phyloP scores from a whole-genome alignment of 2,888 invertebrate species.

The Ryuthela nishihirai region DNA sequence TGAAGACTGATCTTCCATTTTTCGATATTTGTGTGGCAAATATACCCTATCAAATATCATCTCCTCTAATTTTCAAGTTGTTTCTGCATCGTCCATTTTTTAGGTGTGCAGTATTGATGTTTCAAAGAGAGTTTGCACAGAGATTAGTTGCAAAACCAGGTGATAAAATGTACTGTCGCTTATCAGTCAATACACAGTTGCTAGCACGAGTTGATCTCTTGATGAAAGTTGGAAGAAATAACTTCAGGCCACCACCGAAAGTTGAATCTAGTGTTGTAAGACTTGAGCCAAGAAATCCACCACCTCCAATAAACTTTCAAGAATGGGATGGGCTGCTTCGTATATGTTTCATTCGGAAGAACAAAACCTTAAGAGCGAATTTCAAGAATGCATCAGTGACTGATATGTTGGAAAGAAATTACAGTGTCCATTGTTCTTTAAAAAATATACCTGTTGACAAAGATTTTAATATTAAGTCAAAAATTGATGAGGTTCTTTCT shows the following conservation, averaged over 20 bases:
- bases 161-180: slow-evolving; percentile 91
- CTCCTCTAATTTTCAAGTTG: slow-evolving; percentile 92
- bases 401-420: slow-evolving; percentile 85
- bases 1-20: slow-evolving; percentile 90
- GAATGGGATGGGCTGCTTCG: slow-evolving; percentile 98
- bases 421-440: slow-evolving; percentile 78
- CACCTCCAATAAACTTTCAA: slow-evolving; percentile 89
- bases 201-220: slow-evolving; percentile 90
- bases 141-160: slow-evolving; percentile 94
- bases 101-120: slow-evolving; percentile 96
- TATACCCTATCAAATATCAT: slow-evolving; percentile 96
- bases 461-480: slow-evolving; percentile 76
- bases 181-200: slow-evolving; percentile 94
- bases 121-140: slow-evolving; percentile 97
- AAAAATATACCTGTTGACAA: slow-evolving; percentile 73
- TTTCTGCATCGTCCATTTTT: slow-evolving; percentile 59
- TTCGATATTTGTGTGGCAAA: slow-evolving; percentile 99
- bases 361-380: slow-evolving; percentile 86
- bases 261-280: slow-evolving; percentile 98
- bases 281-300: slow-evolving; percentile 95
- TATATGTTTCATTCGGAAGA: slow-evolving; percentile 92
- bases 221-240: slow-evolving; percentile 98
- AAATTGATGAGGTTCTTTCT: slow-evolving; percentile 69
- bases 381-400: slow-evolving; percentile 83
- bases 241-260: slow-evolving; percentile 97